phyloP scores from a whole-genome alignment of 37 sponge, comb jelly and placozoan species.

The Corticium candelabrum region DNA sequence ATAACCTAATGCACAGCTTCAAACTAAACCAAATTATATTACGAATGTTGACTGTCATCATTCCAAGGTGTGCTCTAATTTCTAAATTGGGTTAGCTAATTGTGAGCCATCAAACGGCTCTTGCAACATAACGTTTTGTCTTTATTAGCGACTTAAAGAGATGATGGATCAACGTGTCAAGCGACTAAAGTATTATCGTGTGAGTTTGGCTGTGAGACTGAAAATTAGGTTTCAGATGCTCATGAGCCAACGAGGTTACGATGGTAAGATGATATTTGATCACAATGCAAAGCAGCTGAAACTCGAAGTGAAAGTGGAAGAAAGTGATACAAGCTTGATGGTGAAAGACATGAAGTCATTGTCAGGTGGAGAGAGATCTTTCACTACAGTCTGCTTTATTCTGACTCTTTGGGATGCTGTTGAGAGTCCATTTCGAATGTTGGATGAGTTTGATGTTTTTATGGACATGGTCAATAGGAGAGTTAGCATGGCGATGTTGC shows the following conservation, averaged over 20 bases:
- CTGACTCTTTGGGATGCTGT: slow-evolving; percentile 95
- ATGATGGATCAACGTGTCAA: background rate
- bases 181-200: background rate
- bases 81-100: too few relatives aligned
- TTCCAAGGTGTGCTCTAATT: too few relatives aligned
- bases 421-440: slow-evolving; percentile 81
- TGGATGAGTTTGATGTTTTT: slow-evolving; percentile 99
- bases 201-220: slow-evolving; percentile 12
- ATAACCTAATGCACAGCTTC: too few relatives aligned
- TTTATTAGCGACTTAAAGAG: background rate
- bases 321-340: background rate
- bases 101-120: too few relatives aligned
- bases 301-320: slow-evolving; percentile 38
- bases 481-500: slow-evolving; percentile 79
- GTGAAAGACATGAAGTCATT: slow-evolving; percentile 67
- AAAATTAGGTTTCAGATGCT: slow-evolving; percentile 52
- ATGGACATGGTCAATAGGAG: slow-evolving; percentile 95
- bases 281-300: slow-evolving; percentile 43
- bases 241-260: slow-evolving; percentile 66
- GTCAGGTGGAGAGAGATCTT: slow-evolving; percentile 97
- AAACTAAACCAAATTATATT: too few relatives aligned
- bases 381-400: slow-evolving; percentile 95
- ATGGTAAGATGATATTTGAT: slow-evolving; percentile 63
- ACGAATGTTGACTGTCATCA: too few relatives aligned
- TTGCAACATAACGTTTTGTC: too few relatives aligned